Percentiles rank a stretch among this genome's conserved stretches.
phyloP scores from a whole-genome alignment of 2,888 invertebrate species.

The Troglohyphantes excavatus region DNA sequence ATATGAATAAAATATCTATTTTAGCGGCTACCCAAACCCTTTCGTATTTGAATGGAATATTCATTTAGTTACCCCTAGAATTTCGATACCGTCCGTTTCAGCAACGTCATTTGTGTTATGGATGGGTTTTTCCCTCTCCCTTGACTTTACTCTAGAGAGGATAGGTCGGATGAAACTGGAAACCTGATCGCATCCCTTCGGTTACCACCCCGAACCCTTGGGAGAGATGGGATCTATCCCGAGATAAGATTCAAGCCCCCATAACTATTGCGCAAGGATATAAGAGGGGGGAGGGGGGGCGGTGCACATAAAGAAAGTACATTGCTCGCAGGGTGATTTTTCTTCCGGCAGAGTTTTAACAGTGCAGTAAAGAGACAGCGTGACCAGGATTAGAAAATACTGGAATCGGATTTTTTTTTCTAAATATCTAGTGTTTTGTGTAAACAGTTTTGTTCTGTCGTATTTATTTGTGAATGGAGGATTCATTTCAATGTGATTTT shows the following conservation, averaged over 20 bases:
- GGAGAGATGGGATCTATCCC: constrained; percentile 19
- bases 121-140: constrained; percentile 21
- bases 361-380: no score
- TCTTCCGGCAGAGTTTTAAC: no score
- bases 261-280: no score
- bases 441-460: no score
- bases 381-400: no score
- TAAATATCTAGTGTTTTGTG: no score
- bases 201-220: constrained; percentile 19
- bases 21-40: not conserved
- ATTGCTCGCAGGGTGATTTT: no score
- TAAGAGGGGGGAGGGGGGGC: no score
- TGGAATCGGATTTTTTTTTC: no score
- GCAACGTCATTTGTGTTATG: constrained; percentile 4
- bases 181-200: constrained; percentile 20
- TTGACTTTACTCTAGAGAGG: not conserved
- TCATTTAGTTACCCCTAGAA: constrained; percentile 11
- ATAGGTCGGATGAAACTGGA: not conserved
- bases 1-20: not conserved
- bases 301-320: not conserved
- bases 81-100: not conserved
- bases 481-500: no score
- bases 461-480: no score
- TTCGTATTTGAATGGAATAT: not conserved
- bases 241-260: constrained; percentile 15